These are phyloP conservation scores for Euclidia mi DNA, from an alignment of 2,888 invertebrate genomes.

Conservation along the genomic window DNA sequence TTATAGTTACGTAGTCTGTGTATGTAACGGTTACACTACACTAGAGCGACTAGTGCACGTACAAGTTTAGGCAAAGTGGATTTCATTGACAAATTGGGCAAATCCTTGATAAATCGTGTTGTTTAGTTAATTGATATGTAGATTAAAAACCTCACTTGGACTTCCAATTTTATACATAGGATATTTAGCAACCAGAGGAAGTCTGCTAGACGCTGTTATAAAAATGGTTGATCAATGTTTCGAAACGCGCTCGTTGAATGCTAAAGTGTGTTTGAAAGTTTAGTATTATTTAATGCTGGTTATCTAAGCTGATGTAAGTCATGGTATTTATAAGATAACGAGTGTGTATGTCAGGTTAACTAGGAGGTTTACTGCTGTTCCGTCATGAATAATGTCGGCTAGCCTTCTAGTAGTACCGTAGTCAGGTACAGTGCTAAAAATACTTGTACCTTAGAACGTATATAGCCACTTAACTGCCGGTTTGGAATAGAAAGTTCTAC, in stretches of 20 bases:
- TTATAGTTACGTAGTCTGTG: conserved; percentile 6
- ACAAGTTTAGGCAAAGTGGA: neutral
- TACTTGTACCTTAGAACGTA: neutral
- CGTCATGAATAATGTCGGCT: conserved; percentile 30
- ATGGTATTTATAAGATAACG: conserved; percentile 25
- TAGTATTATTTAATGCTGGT: conserved; percentile 34
- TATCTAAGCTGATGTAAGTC: conserved; percentile 39
- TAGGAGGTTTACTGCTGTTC: conserved; percentile 22
- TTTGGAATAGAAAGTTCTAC: conserved; percentile 42
- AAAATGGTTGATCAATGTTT: conserved; percentile 49
- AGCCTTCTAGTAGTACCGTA: conserved; percentile 36
- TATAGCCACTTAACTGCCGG: conserved; percentile 9
- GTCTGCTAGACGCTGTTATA: conserved; percentile 50
- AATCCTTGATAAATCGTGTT: conserved; percentile 29
- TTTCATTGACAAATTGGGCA: conserved; percentile 18
- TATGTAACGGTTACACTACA: too few relatives aligned
- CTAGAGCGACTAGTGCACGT: too few relatives aligned
- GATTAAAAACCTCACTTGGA: conserved; percentile 39
- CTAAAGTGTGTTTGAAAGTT: conserved; percentile 36
- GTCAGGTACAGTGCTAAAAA: conserved; percentile 13
- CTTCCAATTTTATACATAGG: conserved; percentile 52
- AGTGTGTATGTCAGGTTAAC: conserved; percentile 7
- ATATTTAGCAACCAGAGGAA: conserved; percentile 60
- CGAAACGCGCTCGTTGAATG: conserved; percentile 34
- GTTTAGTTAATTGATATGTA: conserved; percentile 38